These are phyloP conservation scores for Volucella inflata DNA, from an alignment of 2,888 invertebrate genomes.

Conservation along the genomic window DNA sequence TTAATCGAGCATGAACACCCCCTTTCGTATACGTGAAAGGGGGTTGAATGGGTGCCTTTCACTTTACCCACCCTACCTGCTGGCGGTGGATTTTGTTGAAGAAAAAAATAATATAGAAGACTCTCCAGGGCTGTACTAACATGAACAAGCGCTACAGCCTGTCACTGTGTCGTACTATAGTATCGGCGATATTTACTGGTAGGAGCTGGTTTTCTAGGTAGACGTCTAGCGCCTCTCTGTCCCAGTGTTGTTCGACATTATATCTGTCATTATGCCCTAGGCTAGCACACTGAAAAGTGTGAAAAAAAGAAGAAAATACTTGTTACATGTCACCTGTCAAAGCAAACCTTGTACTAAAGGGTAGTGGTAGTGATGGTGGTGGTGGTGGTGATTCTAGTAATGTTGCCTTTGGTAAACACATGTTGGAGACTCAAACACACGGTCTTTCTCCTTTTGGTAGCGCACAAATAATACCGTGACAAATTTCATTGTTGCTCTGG, in stretches of 20 bases:
- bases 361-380: background rate
- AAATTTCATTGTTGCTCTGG: conserved; percentile 26
- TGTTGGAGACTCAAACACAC: background rate
- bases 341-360: conserved; percentile 5
- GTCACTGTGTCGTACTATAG: background rate
- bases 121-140: background rate
- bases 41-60: conserved; percentile 11
- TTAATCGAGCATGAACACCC: background rate
- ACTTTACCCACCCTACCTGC: too few species aligned
- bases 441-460: background rate
- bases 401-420: background rate
- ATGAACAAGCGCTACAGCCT: conserved; percentile 1
- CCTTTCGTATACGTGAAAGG: background rate
- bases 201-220: background rate
- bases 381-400: too few species aligned
- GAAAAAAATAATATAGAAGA: too few species aligned
- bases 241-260: conserved; percentile 21
- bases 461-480: conserved; percentile 13
- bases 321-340: conserved; percentile 31
- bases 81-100: background rate
- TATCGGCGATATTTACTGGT: too few species aligned
- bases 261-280: conserved; percentile 8
- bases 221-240: background rate
- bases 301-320: too few species aligned
- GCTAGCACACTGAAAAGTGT: background rate